Evolutionary conservation across 2,113 vertebrate species (phyloP).

Genomic region (Mastomys coucha): DNA sequence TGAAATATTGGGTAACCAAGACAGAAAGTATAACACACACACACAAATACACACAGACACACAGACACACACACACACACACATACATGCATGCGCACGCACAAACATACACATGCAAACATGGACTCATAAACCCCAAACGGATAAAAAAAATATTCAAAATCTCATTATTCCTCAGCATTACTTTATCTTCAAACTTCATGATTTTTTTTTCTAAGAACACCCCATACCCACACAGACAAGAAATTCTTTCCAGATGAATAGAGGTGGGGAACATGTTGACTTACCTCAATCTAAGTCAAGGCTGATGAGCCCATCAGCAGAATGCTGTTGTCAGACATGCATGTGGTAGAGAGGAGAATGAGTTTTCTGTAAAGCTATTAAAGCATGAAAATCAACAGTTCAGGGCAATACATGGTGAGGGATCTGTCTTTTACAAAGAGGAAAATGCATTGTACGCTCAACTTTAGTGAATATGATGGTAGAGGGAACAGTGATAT

Average conservation of each 20-base stretch:
- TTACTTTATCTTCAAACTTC: background rate
- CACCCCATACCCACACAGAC: background rate
- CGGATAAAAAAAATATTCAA: background rate
- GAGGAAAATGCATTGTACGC: background rate
- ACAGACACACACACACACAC: too few species aligned
- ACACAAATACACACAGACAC: too few species aligned
- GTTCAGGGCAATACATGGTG: background rate
- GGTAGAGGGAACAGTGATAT: background rate
- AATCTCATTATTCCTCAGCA: background rate
- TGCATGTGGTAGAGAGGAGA: background rate
- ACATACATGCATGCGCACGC: too few species aligned
- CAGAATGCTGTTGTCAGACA: background rate
- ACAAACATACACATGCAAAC: too few species aligned
- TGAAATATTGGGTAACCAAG: background rate
- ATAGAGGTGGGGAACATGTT: slow-evolving; percentile 8
- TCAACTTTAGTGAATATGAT: background rate
- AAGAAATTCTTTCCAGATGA: slow-evolving; percentile 28
- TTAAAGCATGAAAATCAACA: slow-evolving; percentile 58
- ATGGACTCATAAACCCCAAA: background rate
- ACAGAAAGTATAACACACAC: background rate
- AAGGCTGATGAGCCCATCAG: background rate
- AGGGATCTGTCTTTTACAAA: background rate
- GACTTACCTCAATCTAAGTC: slow-evolving; percentile 35
- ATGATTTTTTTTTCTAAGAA: background rate
- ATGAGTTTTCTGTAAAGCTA: slow-evolving; percentile 56